Conservation (phyloP, 92 coral and sea anemone species). For the Heliopora coerulea region DNA sequence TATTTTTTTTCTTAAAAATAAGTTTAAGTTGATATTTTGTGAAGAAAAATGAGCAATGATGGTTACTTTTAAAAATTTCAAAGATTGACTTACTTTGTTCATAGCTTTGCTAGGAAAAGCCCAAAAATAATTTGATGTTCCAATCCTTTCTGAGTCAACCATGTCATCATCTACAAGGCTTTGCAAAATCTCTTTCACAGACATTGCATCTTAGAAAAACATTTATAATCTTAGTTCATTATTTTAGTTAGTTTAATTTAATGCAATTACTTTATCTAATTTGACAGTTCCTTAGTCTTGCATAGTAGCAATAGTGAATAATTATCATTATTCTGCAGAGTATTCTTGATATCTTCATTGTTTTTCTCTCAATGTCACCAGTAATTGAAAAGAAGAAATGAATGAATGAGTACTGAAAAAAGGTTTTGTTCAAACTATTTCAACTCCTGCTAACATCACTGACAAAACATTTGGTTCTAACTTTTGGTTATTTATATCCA, state of each 20-base stretch:
- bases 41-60: neutral
- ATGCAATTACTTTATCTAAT: no score
- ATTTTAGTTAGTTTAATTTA: neutral
- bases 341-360: no score
- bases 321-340: no score
- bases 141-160: conserved; percentile 96
- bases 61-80: neutral
- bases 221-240: neutral
- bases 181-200: conserved; percentile 93
- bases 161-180: conserved; percentile 91
- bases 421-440: no score
- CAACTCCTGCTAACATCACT: no score
- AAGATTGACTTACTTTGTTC: conserved; percentile 88
- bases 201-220: conserved; percentile 76
- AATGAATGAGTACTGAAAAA: no score
- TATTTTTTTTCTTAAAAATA: conserved; percentile 70
- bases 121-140: conserved; percentile 97
- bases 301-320: no score
- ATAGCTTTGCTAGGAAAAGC: conserved; percentile 97
- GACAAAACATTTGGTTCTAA: no score
- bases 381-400: no score
- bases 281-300: no score
- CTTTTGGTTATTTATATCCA: no score
- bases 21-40: neutral
- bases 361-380: no score